Evolutionary conservation across 1,140 invertebrate genomes (phyloP).

Genomic region (Aphidius gifuensis): DNA sequence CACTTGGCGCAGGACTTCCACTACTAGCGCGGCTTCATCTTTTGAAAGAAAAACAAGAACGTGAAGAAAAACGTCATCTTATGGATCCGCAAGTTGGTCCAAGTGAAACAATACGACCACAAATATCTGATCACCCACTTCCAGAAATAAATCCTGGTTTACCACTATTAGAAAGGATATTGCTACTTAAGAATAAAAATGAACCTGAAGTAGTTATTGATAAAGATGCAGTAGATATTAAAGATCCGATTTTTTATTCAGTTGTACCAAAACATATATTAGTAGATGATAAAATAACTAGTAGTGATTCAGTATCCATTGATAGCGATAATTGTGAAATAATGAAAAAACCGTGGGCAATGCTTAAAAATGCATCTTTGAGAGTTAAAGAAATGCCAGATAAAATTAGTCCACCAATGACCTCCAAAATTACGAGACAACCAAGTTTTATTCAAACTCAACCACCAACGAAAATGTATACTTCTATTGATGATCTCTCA

Average conservation of each 20-base stretch:
- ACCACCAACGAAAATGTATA: conserved; percentile 66
- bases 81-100: conserved; percentile 54
- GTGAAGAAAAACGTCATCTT: conserved; percentile 59
- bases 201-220: conserved; percentile 58
- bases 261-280: conserved; percentile 18
- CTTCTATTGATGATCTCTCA: conserved; percentile 81
- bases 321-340: conserved; percentile 28
- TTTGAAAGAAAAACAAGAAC: conserved; percentile 81
- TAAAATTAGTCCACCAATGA: conserved; percentile 31
- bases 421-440: conserved; percentile 34
- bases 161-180: conserved; percentile 74
- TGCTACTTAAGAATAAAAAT: conserved; percentile 76
- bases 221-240: conserved; percentile 37
- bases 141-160: conserved; percentile 45
- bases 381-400: conserved; percentile 26
- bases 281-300: conserved; percentile 7
- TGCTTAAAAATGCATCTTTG: conserved; percentile 51
- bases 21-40: conserved; percentile 72
- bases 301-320: conserved; percentile 18
- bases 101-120: conserved; percentile 29
- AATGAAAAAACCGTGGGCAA: conserved; percentile 47
- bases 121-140: conserved; percentile 14
- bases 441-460: conserved; percentile 41
- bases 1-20: conserved; percentile 79
- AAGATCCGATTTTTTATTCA: conserved; percentile 27